These are phyloP conservation scores for Pyxicephalus adspersus DNA, from an alignment of 2,113 vertebrate genomes.

Conservation along the genomic window DNA sequence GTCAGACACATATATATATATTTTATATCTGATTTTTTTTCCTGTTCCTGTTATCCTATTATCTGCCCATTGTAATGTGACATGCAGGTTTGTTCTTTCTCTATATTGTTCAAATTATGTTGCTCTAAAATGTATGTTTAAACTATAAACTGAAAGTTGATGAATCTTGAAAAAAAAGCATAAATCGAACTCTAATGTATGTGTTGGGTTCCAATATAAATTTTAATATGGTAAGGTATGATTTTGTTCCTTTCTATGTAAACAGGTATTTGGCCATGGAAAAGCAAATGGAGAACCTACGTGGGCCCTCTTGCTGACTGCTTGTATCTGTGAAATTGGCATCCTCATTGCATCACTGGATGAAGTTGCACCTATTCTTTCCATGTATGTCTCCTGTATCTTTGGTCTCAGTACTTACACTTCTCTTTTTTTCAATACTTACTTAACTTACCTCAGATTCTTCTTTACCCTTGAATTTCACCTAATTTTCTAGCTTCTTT, in stretches of 20 bases:
- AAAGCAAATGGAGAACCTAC: conserved; percentile 98
- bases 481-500: conserved; percentile 28
- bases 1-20: no score
- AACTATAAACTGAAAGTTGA: no score
- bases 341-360: conserved; percentile 98
- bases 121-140: no score
- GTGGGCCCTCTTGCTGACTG: conserved; percentile 94
- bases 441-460: neutral
- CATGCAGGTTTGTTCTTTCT: neutral
- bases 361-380: conserved; percentile 94
- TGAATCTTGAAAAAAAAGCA: no score
- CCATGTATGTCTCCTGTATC: conserved; percentile 82
- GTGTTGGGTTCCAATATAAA: neutral
- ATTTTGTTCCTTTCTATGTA: neutral
- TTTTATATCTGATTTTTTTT: no score
- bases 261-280: conserved; percentile 93
- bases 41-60: no score
- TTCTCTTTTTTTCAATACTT: neutral
- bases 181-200: neutral
- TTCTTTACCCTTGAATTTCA: neutral
- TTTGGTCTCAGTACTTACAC: neutral
- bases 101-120: no score
- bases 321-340: conserved; percentile 95
- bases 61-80: no score
- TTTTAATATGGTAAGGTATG: neutral